These are phyloP conservation scores for Oscheius myriophilus DNA, from an alignment of 2,888 invertebrate genomes.

Conservation along the genomic window DNA sequence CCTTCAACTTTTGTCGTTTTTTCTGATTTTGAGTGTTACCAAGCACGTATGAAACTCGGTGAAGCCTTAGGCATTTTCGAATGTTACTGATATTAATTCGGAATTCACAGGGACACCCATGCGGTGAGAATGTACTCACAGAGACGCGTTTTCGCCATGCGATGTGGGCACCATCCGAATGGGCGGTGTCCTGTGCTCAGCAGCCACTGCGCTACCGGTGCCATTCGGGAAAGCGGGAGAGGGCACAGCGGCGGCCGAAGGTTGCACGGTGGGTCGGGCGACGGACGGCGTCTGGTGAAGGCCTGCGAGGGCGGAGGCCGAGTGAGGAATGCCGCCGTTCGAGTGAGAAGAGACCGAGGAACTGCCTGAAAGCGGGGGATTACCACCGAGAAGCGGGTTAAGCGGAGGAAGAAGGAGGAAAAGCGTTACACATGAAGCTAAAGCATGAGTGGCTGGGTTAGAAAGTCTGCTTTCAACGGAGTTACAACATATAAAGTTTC, in stretches of 20 bases:
- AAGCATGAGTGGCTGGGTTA: not conserved
- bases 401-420: not conserved
- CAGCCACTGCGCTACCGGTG: no score
- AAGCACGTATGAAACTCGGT: no score
- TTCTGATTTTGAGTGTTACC: no score
- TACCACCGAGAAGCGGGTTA: not conserved
- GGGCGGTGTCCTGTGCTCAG: constrained; percentile 3
- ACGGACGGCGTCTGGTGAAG: no score
- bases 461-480: not conserved
- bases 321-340: not conserved
- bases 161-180: constrained; percentile 24
- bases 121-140: constrained; percentile 10
- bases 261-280: no score
- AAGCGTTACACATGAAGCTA: not conserved
- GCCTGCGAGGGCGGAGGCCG: constrained; percentile 2
- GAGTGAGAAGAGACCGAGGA: constrained; percentile 26
- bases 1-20: no score
- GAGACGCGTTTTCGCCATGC: constrained; percentile 17
- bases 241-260: no score
- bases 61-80: constrained; percentile 4
- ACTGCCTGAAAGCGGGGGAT: constrained; percentile 18
- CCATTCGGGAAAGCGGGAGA: no score
- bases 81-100: no score
- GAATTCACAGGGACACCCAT: not conserved
- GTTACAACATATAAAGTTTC: not conserved